Conservation (phyloP, 2,113 vertebrate genomes). For the Chitala chitala region DNA sequence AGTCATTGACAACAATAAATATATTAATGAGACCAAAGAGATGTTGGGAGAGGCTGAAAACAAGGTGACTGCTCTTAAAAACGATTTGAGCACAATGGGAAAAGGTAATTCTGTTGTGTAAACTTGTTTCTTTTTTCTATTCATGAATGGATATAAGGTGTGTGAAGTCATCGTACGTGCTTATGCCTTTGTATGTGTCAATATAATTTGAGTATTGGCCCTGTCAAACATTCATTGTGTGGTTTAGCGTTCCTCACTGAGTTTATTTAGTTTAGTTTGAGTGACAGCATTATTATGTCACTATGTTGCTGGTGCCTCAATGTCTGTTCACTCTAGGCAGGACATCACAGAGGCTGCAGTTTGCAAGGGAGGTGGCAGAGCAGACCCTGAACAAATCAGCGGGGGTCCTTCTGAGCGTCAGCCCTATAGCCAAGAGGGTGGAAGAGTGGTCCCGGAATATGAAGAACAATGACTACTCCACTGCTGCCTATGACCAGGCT, state of each 20-base stretch:
- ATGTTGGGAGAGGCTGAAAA: constrained; percentile 59
- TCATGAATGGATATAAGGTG: background rate
- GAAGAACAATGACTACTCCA: constrained; percentile 70
- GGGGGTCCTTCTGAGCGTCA: constrained; percentile 61
- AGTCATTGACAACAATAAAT: constrained; percentile 62
- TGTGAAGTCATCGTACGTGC: background rate
- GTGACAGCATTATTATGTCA: background rate
- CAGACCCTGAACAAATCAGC: constrained; percentile 65
- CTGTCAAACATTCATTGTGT: too few species aligned
- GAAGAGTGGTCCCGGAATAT: constrained; percentile 77
- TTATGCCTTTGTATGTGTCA: background rate
- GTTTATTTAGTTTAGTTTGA: too few species aligned
- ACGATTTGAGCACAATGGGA: constrained; percentile 64
- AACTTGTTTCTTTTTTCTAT: background rate
- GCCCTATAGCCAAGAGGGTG: constrained; percentile 70
- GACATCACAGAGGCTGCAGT: constrained; percentile 65
- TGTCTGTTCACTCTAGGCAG: constrained; percentile 52
- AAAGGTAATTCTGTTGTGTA: constrained; percentile 56
- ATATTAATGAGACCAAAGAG: constrained; percentile 68
- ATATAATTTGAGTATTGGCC: too few species aligned
- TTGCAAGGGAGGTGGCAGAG: constrained; percentile 62
- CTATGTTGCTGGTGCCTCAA: background rate
- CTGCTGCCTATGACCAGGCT: constrained; percentile 67
- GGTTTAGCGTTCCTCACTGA: too few species aligned
- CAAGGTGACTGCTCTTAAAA: constrained; percentile 59